phyloP scores from a whole-genome alignment of 2,888 invertebrate genomes.

The Ochropleura leucogaster region DNA sequence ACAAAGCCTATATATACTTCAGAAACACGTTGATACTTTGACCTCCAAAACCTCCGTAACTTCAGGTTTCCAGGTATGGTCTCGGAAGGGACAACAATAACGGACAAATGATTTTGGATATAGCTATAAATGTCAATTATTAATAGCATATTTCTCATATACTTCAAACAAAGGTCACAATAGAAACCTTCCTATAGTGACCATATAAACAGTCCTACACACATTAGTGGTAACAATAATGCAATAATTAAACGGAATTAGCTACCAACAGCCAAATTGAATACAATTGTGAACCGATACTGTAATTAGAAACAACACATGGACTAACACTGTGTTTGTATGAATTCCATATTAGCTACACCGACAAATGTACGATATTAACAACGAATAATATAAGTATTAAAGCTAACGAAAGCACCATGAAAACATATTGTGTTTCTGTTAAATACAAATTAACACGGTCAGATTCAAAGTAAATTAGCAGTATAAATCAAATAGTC shows the following conservation, averaged over 20 bases:
- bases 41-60: no score
- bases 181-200: not conserved
- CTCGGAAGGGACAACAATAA: not conserved
- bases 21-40: no score
- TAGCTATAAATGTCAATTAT: not conserved
- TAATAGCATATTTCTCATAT: not conserved
- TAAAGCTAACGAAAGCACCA: not conserved
- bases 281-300: slow-evolving; percentile 15
- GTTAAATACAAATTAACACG: slow-evolving; percentile 17
- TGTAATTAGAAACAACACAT: slow-evolving; percentile 44
- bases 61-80: no score
- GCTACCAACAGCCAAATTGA: slow-evolving; percentile 24
- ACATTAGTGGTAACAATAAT: slow-evolving; percentile 30
- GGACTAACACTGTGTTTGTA: not conserved
- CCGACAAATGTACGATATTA: slow-evolving; percentile 10
- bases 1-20: no score
- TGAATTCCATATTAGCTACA: slow-evolving; percentile 22
- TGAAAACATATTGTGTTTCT: slow-evolving; percentile 14
- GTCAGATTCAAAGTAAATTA: slow-evolving; percentile 46
- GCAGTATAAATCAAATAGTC: slow-evolving; percentile 47
- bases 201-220: slow-evolving; percentile 25
- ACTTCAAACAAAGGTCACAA: slow-evolving; percentile 15
- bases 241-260: slow-evolving; percentile 30
- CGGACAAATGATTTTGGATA: not conserved
- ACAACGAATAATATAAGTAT: slow-evolving; percentile 17